Percentiles rank a stretch among this genome's conserved stretches.
Conservation (phyloP, 92 coral and sea anemone genomes). For the Epizoanthus fatuus region DNA sequence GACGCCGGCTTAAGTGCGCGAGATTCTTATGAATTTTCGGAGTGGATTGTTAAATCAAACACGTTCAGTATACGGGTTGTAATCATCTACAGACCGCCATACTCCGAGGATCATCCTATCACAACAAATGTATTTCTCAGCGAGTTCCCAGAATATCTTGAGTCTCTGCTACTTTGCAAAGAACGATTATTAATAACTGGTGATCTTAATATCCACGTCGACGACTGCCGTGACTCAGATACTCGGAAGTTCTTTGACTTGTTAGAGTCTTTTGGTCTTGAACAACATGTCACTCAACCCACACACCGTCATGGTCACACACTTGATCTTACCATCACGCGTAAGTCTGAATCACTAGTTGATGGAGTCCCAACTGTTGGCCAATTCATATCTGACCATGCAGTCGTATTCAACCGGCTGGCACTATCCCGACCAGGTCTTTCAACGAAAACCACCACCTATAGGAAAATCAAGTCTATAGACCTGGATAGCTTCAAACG, state of each 20-base stretch:
- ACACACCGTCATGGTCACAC: too few relatives aligned
- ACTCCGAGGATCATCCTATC: slow-evolving; percentile 49
- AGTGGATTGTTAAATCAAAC: slow-evolving; percentile 48
- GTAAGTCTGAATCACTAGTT: too few relatives aligned
- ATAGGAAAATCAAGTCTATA: slow-evolving; percentile 41
- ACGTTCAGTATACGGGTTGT: slow-evolving; percentile 22
- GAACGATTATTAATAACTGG: slow-evolving; percentile 51
- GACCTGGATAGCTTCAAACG: slow-evolving; percentile 31
- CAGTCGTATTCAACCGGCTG: slow-evolving; percentile 38
- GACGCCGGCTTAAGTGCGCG: slow-evolving; percentile 37
- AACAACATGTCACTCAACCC: too few relatives aligned
- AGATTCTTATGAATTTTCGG: slow-evolving; percentile 45
- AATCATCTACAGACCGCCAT: slow-evolving; percentile 42
- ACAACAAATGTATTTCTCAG: slow-evolving; percentile 42
- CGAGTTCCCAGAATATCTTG: slow-evolving; percentile 52
- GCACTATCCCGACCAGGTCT: background rate
- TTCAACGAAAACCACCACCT: slow-evolving; percentile 1
- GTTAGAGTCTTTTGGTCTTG: too few relatives aligned
- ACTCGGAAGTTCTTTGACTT: too few relatives aligned
- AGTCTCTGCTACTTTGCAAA: slow-evolving; percentile 18
- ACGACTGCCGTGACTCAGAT: too few relatives aligned
- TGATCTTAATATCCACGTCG: slow-evolving; percentile 26
- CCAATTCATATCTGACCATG: slow-evolving; percentile 55
- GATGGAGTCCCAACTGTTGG: background rate
- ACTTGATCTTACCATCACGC: too few relatives aligned